Base-by-base conservation (phyloP, 2,113 vertebrate species). In the Zootoca vivipara region DNA sequence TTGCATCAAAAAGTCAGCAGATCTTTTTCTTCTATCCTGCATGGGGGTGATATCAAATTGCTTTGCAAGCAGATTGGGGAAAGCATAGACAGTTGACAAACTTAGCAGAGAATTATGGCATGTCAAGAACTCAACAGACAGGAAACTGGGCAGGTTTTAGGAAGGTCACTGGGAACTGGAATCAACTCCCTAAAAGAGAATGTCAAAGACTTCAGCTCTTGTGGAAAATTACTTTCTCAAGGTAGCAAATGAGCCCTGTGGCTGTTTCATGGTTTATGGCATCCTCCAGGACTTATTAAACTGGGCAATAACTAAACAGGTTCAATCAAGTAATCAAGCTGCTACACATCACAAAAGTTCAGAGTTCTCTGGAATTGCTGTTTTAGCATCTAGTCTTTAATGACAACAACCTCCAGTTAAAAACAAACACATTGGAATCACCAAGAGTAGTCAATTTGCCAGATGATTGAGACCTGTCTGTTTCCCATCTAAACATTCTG, bases 251-350 rank as follows among this genome's bases (percentile, higher is more conserved):
- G 75, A 78, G 85, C 33, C 22, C 88, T 90, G 58, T 83, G 20
- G 38, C 28, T 78, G 69, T 89, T 81, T 26, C 78, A n/a, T 15
- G 87, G 91, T 81, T 15, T n/a, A 87, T 58, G 89, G 89, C 89
- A 87, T 89, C 78, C 87, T 10, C 9, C 72, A 90, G 82, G 88
- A 93, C 93, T 89, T n/a, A 30, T 35, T 52, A 24, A 0, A 0
- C 16, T 85, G 82, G 87, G 92, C 93, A 91, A 92, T 88, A 90
- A 92, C 91, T 92, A 92, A 92, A 82, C 52, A 87, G 80, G 42
- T 62, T 88, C 70, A 24, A 85, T 91, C 65, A 62, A 22, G 7
- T 22, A 35, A 81, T 62, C 56, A 81, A 81, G n/a, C 42, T 73
- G 22, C 85, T 67, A 70, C 86, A 16, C 65, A 86, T 77, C 85